Evolutionary conservation across 1,140 invertebrate genomes (phyloP), one percentile per base, ranked within the genome.

Genomic region (Bombus affinis): DNA sequence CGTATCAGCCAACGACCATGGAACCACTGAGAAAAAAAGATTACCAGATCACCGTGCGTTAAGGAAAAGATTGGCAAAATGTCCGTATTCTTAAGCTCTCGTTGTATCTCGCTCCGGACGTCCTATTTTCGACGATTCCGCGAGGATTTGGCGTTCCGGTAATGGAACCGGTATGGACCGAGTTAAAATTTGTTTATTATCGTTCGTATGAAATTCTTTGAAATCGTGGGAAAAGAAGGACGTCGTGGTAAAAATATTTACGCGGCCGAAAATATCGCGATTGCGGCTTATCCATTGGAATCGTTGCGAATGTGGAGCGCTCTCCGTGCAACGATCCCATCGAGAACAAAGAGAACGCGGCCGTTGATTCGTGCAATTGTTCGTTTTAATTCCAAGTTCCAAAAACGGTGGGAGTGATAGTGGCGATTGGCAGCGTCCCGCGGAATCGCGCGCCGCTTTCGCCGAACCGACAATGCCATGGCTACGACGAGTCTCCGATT

Each of bases 191-290:
- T 32, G 15, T 18, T 53, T 22, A 53, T 66, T 35, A 66, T 32
- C 15, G 4, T n/a, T 6, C n/a, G 6, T 53, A 53, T 32, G n/a
- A 35, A 32, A 18, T 66, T 68, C 8, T 6, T 15, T 3, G 32
- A 37, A 68, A 68, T 32, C 12, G 12, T 53, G 12, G 57, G 44
- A 44, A 47, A 42, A n/a, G 57, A 35, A 73, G 1, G 10, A 9
- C 1, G 13, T 13, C 44, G 66, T 12, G 57, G 53, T 73, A 81
- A 82, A 74, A 82, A 82, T 82, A 82, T 82, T 65, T 74, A 66
- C 57, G 1, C n/a, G 18, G n/a, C n/a, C 39, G 35, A 74, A 82
- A 82, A 74, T 74, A 82, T 72, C 37, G 9, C 4, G 8, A 25
- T 35, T 5, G 28, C 66, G 35, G 71, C 18, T 53, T 65, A 39